Evolutionary conservation across 2,113 vertebrate genomes (phyloP), one percentile per base, ranked within the genome.

Genomic region (Anolis carolinensis): DNA sequence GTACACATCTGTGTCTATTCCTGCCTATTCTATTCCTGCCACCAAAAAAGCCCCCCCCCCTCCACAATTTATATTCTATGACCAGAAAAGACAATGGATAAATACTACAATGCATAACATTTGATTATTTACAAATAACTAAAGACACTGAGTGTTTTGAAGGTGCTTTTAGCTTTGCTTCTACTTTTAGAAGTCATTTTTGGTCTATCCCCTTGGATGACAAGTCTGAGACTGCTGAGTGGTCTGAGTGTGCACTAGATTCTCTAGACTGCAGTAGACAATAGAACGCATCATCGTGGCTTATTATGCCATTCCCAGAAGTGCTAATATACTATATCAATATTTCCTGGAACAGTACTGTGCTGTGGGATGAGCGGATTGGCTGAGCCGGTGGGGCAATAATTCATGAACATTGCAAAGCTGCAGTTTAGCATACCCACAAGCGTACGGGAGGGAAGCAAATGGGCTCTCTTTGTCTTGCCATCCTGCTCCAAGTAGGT

Each of bases 321-420:
- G 87, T 91, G 86, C 90, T 94, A 89, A 89, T 89, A 85, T 89
- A 84, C 79, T 59, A 85, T 86, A 90, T 91, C 92, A 79, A 8
- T 93, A 88, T 90, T 97, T 97, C 96, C 96, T 95, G 96, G 95
- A 97, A 96, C 81, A 91, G 86, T 77, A 92, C 85, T 50, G 21
- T 86, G 91, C 27, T 25, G n/a, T 55, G 87, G 88, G 89, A 93
- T 92, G 84, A 88, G 86, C 91, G 95, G 93, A 93, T 89, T 91
- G 92, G 81, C 82, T 87, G 67, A 89, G 85, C 89, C 81, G 90
- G 65, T 84, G 88, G 85, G 78, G 88, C 80, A 92, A 82, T 95
- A 94, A 94, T 13, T 95, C 88, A 91, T 3, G 30, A 81, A 82
- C 89, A 93, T 89, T 82, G 67, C 82, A 87, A 91, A 92, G 79